Base-by-base conservation (phyloP, 2,888 invertebrate species). In the Arrhopalites spinosus region DNA sequence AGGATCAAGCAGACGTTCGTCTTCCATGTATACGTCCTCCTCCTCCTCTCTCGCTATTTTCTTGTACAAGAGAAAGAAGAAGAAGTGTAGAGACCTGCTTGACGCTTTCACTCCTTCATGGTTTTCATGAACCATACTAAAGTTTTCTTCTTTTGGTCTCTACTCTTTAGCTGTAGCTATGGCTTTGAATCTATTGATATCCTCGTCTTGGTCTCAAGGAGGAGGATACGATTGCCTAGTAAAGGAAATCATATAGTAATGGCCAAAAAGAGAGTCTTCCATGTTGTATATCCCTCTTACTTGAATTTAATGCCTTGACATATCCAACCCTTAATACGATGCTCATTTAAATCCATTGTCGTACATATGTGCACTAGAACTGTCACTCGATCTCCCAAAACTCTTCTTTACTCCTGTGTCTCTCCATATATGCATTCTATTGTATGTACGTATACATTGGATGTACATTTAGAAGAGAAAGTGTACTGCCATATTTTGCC, bases 291-390 rank as follows among this genome's bases (percentile, higher is more conserved):
- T 36, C 5, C 36, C 36, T 36, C n/a, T 50, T 50, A 50, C 50
- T 50, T 50, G 50, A n/a, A 50, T 15, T 50, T 50, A 50, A 50
- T 50, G 50, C 50, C n/a, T 50, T n/a, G 50, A 50, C 50, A n/a
- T 5, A 50, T 50, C 50, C 50, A 50, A 3, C 50, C n/a, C 50
- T n/a, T 15, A n/a, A 50, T 50, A 15, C n/a, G 17, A 50, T 50
- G 15, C 50, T 50, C 50, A 50, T 50, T 50, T 50, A 50, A 15
- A 50, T 50, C 50, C 50, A 50, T n/a, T 50, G 17, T n/a, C n/a
- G 50, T 50, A 50, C 50, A 50, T 50, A 50, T 17, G 50, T 50
- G 17, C 50, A 50, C 50, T 50, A 50, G 50, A 50, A 50, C 50
- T 50, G 50, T 50, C 50, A 50, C 50, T 50, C n/a, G 50, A 50